A percentile compares a stretch with the other conserved stretches of the same genome.
phyloP scores from a whole-genome alignment of 2,113 vertebrate genomes.

The Phaethon lepturus region DNA sequence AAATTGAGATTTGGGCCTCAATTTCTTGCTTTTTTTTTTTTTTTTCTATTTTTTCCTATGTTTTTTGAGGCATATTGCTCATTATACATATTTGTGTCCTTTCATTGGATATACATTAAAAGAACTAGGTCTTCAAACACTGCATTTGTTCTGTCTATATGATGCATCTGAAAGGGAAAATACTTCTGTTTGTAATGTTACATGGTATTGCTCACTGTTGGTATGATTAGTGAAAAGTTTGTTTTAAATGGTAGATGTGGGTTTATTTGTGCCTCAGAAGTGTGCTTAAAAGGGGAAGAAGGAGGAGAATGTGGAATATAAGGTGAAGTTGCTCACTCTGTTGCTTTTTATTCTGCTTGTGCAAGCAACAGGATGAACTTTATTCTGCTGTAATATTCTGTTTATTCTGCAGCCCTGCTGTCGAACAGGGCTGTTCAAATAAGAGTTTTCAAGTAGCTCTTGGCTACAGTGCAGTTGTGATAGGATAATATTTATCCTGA shows the following conservation, averaged over 20 bases:
- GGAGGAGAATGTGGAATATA: neutral
- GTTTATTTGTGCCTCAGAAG: neutral
- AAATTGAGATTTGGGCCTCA: neutral
- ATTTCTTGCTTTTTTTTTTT: neutral
- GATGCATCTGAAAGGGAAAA: neutral
- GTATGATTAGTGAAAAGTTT: neutral
- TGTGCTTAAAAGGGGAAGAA: neutral
- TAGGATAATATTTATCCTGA: constrained; percentile 9
- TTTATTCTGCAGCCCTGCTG: neutral
- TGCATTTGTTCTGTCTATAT: neutral
- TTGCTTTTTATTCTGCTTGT: neutral
- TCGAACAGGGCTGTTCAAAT: neutral
- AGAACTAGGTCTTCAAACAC: neutral
- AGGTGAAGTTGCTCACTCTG: neutral
- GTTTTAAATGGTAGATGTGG: neutral
- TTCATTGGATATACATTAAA: neutral
- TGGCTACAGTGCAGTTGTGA: constrained; percentile 35
- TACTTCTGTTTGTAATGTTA: neutral
- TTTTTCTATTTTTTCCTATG: neutral
- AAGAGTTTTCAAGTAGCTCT: neutral
- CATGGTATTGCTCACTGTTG: neutral
- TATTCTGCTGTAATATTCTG: neutral
- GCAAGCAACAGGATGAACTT: neutral
- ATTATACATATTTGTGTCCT: neutral
- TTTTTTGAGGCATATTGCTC: neutral